Base-by-base conservation (phyloP, 2,113 vertebrate genomes). In the Labrus mixtus region DNA sequence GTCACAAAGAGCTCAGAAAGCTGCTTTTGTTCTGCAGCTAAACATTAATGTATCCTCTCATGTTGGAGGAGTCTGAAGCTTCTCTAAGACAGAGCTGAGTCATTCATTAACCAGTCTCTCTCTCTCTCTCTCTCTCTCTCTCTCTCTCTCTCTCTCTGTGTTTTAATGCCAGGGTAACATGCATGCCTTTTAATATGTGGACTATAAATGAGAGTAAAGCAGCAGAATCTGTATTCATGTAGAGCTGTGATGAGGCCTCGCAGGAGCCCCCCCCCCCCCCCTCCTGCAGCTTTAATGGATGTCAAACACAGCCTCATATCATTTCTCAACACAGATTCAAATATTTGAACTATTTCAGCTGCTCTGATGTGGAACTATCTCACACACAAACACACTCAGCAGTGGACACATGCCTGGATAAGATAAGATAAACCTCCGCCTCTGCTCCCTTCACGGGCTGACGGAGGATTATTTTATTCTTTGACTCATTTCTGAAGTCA, bases 261-360 rank as follows among this genome's bases (percentile, higher is more conserved):
- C 50, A 68, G 29, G 75, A 76, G 62, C 13, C 36, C 17, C 11
- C 12, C 29, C 50, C 48, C 10, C 17, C 20, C 10, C 17, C 20
- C 73, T 54, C 43, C 61, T 43, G 68, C 77, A 48, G 73, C 67
- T 20, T 17, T 46, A 87, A 75, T 60, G 76, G 78, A 75, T 77
- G 76, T 64, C 68, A 81, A 43, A 54, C 60, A 33, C 48, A 60
- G 23, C 58, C 33, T 39, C 45, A 66, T 79, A 77, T 76, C 61
- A 72, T 79, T 83, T 81, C 84, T 86, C 73, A 81, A 73, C 74
- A 59, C 46, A 37, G 23, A 57, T 74, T 74, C 68, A 88, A 69
- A 89, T 71, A 89, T 81, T 86, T 81, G 43, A 81, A 83, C 67
- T 79, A 61, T 87, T 84, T 80, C 63, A 61, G 56, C 62, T 46